Evolutionary conservation across 2,797 vertebrate genomes (phyloP).

Genomic region (Helicolenus hilgendorfi): DNA sequence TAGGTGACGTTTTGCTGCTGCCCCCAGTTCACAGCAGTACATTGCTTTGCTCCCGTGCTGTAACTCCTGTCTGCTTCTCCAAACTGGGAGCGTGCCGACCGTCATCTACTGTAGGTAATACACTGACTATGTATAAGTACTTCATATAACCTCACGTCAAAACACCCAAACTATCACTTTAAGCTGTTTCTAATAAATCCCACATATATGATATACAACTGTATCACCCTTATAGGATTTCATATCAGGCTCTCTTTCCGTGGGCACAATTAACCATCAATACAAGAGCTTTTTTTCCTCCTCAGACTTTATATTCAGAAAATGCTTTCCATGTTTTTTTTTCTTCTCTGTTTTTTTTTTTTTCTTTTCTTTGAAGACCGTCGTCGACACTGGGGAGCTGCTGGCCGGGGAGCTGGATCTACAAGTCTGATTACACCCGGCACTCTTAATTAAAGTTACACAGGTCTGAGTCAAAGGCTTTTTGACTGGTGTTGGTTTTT

Average conservation of each 20-base stretch:
- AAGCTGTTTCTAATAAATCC: background rate
- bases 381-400: conserved; percentile 70
- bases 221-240: background rate
- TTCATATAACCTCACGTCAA: background rate
- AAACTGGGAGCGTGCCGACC: no score
- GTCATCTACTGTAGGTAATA: background rate
- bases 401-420: conserved; percentile 77
- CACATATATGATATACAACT: background rate
- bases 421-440: conserved; percentile 81
- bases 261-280: conserved; percentile 59
- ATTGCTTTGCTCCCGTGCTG: background rate
- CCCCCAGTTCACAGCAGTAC: background rate
- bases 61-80: background rate
- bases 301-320: conserved; percentile 73
- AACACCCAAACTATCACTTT: background rate
- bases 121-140: background rate
- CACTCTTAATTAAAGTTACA: conserved; percentile 87
- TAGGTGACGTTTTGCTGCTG: background rate
- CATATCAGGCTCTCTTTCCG: conserved; percentile 22
- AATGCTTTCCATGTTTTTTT: conserved; percentile 58
- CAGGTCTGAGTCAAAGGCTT: conserved; percentile 85
- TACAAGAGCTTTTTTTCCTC: conserved; percentile 25
- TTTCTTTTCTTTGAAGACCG: conserved; percentile 69
- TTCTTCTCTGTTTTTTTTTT: background rate
- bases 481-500: conserved; percentile 86